Conservation (phyloP, 2,113 vertebrate genomes). For the Pedionomus torquatus region DNA sequence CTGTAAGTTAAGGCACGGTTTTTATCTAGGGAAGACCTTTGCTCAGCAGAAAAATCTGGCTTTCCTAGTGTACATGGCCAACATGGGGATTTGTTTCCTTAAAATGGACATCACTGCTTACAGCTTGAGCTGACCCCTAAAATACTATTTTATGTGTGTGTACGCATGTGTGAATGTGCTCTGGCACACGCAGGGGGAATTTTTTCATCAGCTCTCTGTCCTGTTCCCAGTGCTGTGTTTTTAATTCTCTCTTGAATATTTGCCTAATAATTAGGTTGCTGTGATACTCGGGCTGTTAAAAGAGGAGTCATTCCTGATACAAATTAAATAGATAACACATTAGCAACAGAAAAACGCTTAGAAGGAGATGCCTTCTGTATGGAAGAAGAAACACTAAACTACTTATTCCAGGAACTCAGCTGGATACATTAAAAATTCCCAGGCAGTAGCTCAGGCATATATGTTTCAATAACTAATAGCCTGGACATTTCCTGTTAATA, state of each 20-base stretch:
- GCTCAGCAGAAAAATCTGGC: not conserved
- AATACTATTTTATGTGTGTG: not conserved
- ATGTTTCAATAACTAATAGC: conserved; percentile 53
- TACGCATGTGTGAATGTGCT: not conserved
- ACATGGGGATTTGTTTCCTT: not conserved
- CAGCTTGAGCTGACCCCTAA: not conserved
- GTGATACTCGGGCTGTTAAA: not conserved
- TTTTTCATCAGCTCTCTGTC: not conserved
- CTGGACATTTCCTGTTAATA: conserved; percentile 63
- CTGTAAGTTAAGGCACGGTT: not conserved
- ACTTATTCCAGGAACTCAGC: not conserved
- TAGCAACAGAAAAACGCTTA: not conserved
- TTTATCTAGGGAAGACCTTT: not conserved
- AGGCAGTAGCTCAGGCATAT: conserved; percentile 33
- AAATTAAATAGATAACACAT: not conserved
- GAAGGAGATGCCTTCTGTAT: not conserved
- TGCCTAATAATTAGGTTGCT: conserved; percentile 26
- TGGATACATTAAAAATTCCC: conserved; percentile 18
- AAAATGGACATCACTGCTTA: not conserved
- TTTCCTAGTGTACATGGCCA: not conserved
- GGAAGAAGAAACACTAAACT: not conserved
- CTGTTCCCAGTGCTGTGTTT: not conserved
- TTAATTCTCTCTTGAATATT: not conserved
- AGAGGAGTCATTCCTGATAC: not conserved
- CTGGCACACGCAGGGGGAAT: not conserved